phyloP scores from a whole-genome alignment of 2,113 vertebrate species.

The Pedionomus torquatus region DNA sequence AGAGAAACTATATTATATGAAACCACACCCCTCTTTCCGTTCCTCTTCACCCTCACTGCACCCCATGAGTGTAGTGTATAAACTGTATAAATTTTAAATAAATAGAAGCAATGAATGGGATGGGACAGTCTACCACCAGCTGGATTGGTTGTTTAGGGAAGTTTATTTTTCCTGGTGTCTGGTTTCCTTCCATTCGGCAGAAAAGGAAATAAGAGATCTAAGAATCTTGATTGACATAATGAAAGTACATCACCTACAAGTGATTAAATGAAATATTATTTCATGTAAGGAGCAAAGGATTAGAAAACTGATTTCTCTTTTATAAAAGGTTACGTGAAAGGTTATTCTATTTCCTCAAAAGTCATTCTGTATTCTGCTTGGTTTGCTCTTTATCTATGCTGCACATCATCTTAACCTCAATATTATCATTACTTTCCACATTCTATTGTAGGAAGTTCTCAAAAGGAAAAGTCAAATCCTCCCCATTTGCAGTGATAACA shows the following conservation, averaged over 20 bases:
- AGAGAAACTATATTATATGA: not conserved
- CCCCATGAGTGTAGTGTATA: not conserved
- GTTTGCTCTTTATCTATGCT: not conserved
- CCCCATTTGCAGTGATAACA: not conserved
- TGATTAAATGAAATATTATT: slow-evolving; percentile 20
- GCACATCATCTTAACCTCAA: not conserved
- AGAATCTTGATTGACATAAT: not conserved
- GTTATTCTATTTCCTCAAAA: slow-evolving; percentile 13
- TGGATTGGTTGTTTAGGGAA: not conserved
- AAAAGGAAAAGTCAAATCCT: not conserved
- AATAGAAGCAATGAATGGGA: not conserved
- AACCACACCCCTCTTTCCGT: not conserved
- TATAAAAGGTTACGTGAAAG: slow-evolving; percentile 21
- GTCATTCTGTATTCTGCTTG: not conserved
- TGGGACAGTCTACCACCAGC: not conserved
- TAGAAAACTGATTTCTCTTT: not conserved
- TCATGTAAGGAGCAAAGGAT: not conserved
- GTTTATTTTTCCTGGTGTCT: not conserved
- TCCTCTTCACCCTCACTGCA: not conserved
- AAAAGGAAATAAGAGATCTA: not conserved
- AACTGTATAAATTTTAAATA: not conserved
- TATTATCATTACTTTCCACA: not conserved
- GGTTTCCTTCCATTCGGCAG: not conserved
- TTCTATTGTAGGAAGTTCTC: not conserved
- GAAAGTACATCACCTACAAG: not conserved